These are phyloP conservation scores for Phymatocera aterrima DNA, from an alignment of 2,888 invertebrate genomes.

Conservation along the genomic window DNA sequence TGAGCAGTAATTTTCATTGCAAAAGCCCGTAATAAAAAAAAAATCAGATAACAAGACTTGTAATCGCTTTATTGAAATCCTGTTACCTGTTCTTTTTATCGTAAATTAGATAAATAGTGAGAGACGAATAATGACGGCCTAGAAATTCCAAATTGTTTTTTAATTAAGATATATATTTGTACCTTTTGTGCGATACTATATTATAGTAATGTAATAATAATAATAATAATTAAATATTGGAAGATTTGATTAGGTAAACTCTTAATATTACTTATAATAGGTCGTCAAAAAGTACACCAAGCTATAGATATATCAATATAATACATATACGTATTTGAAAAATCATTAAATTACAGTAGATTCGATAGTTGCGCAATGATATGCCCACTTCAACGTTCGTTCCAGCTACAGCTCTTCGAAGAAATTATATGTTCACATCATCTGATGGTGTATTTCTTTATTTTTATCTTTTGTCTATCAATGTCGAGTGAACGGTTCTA, in stretches of 20 bases:
- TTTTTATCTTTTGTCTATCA: too few relatives aligned
- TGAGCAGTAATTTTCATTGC: conserved; percentile 5
- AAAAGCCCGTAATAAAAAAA: background rate
- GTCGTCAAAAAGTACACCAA: conserved; percentile 30
- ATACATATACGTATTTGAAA: background rate
- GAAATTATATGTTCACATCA: too few relatives aligned
- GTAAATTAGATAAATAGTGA: too few relatives aligned
- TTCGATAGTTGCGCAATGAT: conserved; percentile 28
- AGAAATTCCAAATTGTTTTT: background rate
- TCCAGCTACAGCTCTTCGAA: background rate
- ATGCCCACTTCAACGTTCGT: conserved; percentile 27
- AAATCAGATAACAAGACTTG: background rate
- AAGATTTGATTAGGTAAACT: conserved; percentile 34
- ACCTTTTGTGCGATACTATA: conserved; percentile 39
- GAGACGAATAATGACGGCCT: background rate
- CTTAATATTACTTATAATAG: background rate
- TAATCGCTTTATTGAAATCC: background rate
- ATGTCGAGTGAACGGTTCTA: too few relatives aligned
- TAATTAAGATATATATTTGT: conserved; percentile 20
- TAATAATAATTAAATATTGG: too few relatives aligned
- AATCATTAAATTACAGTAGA: background rate
- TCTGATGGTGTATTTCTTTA: too few relatives aligned
- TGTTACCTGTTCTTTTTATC: too few relatives aligned
- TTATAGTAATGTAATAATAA: too few relatives aligned
- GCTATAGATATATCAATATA: conserved; percentile 13